Conservation (phyloP, 1,140 invertebrate species). For the Thaumetopoea pityocampa region DNA sequence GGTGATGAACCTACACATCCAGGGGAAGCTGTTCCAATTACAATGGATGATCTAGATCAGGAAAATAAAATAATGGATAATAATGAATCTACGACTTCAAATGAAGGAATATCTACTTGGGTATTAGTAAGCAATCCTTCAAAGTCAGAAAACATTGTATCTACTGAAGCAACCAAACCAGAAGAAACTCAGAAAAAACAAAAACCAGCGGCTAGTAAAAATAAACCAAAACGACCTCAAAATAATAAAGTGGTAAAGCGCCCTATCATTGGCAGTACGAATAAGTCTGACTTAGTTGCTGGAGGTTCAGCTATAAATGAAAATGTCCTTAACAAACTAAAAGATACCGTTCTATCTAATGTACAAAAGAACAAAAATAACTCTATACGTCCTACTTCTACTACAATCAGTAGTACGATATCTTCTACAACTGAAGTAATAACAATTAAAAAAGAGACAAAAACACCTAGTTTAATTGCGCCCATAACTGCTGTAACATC, state of each 20-base stretch:
- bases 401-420: slow-evolving; percentile 28
- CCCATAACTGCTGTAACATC: slow-evolving; percentile 37
- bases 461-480: slow-evolving; percentile 19
- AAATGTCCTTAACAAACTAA: slow-evolving; percentile 72
- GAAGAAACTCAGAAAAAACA: slow-evolving; percentile 52
- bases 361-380: slow-evolving; percentile 70
- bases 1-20: slow-evolving; percentile 63
- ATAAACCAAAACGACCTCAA: slow-evolving; percentile 55
- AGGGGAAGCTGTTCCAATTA: slow-evolving; percentile 78
- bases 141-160: slow-evolving; percentile 40
- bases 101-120: slow-evolving; percentile 85
- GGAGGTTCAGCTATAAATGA: slow-evolving; percentile 72
- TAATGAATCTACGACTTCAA: slow-evolving; percentile 76
- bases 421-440: slow-evolving; percentile 35
- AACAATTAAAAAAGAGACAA: slow-evolving; percentile 40
- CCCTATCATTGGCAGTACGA: slow-evolving; percentile 64
- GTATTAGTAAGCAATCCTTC: slow-evolving; percentile 80
- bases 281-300: slow-evolving; percentile 70
- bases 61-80: slow-evolving; percentile 64
- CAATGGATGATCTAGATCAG: slow-evolving; percentile 72
- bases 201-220: slow-evolving; percentile 48
- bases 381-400: slow-evolving; percentile 33
- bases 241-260: slow-evolving; percentile 44
- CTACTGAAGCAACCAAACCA: slow-evolving; percentile 58
- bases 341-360: slow-evolving; percentile 70